Conservation (phyloP, 1,140 invertebrate genomes). For the Cardiocondyla obscurior region DNA sequence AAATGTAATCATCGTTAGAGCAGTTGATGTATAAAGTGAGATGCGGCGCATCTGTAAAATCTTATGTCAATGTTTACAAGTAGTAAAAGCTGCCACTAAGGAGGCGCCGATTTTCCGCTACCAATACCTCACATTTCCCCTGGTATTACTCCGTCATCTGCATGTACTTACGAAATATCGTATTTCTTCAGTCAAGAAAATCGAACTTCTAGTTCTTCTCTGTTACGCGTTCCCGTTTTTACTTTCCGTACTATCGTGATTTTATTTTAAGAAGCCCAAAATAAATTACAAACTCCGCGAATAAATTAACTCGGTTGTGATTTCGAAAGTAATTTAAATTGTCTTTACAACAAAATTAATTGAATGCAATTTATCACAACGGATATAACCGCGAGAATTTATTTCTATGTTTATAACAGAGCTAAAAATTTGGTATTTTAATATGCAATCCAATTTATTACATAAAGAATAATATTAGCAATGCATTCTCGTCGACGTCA, state of each 20-base stretch:
- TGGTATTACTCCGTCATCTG: slow-evolving; percentile 12
- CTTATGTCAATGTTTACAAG: slow-evolving; percentile 56
- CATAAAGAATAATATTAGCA: slow-evolving; percentile 45
- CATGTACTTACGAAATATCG: slow-evolving; percentile 30
- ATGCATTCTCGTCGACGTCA: slow-evolving; percentile 30
- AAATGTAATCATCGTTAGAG: neutral
- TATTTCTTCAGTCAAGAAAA: slow-evolving; percentile 22
- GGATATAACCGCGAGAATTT: neutral
- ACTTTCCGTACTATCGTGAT: neutral
- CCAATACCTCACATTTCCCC: slow-evolving; percentile 1
- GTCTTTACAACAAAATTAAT: neutral
- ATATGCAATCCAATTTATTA: slow-evolving; percentile 20
- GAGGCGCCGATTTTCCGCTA: slow-evolving; percentile 14
- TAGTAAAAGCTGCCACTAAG: neutral
- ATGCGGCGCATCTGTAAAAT: neutral
- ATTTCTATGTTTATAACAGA: neutral
- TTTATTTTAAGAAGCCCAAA: neutral
- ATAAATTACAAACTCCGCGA: neutral
- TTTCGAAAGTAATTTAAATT: neutral
- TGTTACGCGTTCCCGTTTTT: slow-evolving; percentile 7
- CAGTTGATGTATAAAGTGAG: neutral
- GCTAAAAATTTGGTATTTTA: neutral
- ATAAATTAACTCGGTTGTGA: neutral
- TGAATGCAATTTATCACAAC: neutral
- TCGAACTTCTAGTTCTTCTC: neutral